phyloP scores from a whole-genome alignment of 2,888 invertebrate genomes.

The Nowickia ferox region DNA sequence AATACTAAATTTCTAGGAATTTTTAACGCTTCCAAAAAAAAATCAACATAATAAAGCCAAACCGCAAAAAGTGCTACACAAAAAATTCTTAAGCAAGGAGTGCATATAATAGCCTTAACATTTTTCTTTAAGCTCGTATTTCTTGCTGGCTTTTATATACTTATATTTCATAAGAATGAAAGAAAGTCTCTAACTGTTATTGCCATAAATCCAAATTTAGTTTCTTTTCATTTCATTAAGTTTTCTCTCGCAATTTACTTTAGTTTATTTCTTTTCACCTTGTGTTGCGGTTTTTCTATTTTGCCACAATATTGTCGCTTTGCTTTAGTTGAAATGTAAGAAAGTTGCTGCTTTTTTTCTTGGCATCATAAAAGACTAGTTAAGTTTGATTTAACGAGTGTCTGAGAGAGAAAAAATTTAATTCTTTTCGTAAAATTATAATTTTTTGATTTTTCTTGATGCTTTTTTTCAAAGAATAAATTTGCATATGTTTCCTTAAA shows the following conservation, averaged over 20 bases:
- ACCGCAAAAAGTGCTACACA: constrained; percentile 1
- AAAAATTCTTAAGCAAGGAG: constrained; percentile 34
- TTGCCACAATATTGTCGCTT: not conserved
- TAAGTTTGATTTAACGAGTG: constrained; percentile 31
- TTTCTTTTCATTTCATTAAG: constrained; percentile 70
- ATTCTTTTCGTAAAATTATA: not conserved
- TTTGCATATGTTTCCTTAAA: constrained; percentile 47
- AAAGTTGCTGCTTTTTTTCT: not conserved
- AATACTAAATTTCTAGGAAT: constrained; percentile 34
- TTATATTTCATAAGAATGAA: not conserved
- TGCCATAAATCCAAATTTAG: constrained; percentile 72
- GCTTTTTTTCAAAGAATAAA: constrained; percentile 3
- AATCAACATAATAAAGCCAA: constrained; percentile 29
- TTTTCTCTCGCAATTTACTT: constrained; percentile 65
- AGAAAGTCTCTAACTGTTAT: constrained; percentile 45
- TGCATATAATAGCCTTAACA: constrained; percentile 67
- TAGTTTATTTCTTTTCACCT: constrained; percentile 55
- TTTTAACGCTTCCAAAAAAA: constrained; percentile 25
- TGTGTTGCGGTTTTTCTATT: constrained; percentile 19
- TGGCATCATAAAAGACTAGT: constrained; percentile 20
- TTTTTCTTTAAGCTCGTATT: constrained; percentile 37
- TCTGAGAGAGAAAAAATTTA: constrained; percentile 11
- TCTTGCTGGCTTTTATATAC: not conserved
- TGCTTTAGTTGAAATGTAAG: not conserved
- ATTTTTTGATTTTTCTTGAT: constrained; percentile 10